Evolutionary conservation across 2,797 vertebrate species (phyloP).

Genomic region (Myripristis murdjan): DNA sequence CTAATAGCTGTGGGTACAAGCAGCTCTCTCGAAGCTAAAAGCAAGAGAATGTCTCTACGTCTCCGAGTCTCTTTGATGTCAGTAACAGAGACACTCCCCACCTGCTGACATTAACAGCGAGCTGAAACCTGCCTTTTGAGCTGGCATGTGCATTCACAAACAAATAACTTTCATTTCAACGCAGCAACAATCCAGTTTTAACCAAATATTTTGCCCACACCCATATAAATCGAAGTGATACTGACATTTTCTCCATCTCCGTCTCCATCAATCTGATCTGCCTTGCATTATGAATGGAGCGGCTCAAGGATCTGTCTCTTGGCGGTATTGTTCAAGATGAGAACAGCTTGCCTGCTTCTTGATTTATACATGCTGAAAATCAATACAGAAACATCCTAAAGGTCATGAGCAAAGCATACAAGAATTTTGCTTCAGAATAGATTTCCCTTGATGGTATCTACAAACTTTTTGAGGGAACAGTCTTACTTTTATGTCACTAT

Average conservation of each 20-base stretch:
- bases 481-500: too few relatives aligned
- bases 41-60: too few relatives aligned
- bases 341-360: not conserved
- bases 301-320: too few relatives aligned
- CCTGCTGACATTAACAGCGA: not conserved
- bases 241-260: too few relatives aligned
- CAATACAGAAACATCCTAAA: not conserved
- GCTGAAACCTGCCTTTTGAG: too few relatives aligned
- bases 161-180: not conserved
- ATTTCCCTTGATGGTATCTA: too few relatives aligned
- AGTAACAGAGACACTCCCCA: too few relatives aligned
- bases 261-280: not conserved
- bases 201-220: not conserved
- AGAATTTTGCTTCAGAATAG: too few relatives aligned
- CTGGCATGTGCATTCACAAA: not conserved
- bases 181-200: not conserved
- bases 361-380: conserved; percentile 5
- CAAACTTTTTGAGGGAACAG: too few relatives aligned
- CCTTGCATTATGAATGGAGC: not conserved
- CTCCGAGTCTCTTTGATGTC: too few relatives aligned
- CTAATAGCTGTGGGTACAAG: too few relatives aligned
- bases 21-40: too few relatives aligned
- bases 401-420: not conserved
- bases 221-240: not conserved
- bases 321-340: not conserved